Percentiles rank a stretch among this genome's conserved stretches.
These are phyloP conservation scores for Pimephales promelas DNA, from an alignment of 2,113 vertebrate genomes.

Conservation along the genomic window DNA sequence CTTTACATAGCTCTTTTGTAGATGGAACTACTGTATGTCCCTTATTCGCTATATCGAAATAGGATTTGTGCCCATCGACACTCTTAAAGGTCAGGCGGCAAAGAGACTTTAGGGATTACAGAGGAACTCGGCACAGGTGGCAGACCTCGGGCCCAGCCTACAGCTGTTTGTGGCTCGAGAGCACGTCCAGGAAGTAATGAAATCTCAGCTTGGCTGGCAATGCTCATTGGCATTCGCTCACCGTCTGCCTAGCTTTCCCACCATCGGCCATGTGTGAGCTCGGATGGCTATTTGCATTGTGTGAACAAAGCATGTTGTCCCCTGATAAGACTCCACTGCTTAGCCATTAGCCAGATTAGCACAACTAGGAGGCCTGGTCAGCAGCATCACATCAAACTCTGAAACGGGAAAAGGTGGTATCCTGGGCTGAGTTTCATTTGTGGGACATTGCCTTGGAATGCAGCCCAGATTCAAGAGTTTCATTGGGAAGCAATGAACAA, in stretches of 20 bases:
- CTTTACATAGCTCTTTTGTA: constrained; percentile 49
- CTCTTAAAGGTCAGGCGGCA: constrained; percentile 46
- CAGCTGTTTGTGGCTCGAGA: constrained; percentile 41
- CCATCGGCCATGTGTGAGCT: constrained; percentile 53
- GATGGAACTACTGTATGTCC: constrained; percentile 43
- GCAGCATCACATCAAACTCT: constrained; percentile 50
- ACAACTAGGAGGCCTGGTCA: constrained; percentile 52
- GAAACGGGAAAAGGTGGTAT: constrained; percentile 55
- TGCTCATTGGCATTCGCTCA: constrained; percentile 74
- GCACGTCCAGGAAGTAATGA: constrained; percentile 55
- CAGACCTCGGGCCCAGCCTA: constrained; percentile 54
- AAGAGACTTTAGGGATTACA: constrained; percentile 36
- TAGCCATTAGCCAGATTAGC: constrained; percentile 37
- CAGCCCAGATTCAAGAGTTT: constrained; percentile 58
- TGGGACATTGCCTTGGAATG: constrained; percentile 49
- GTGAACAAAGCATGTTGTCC: constrained; percentile 64
- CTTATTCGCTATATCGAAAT: constrained; percentile 33
- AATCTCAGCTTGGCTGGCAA: constrained; percentile 51
- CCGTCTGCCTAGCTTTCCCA: constrained; percentile 51
- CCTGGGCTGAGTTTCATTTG: constrained; percentile 48
- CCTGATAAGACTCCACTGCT: constrained; percentile 66
- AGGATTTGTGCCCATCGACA: constrained; percentile 48
- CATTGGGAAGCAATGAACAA: constrained; percentile 56
- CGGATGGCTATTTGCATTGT: constrained; percentile 17
- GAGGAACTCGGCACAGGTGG: constrained; percentile 38